These are phyloP conservation scores for Coenobita brevimanus DNA, from an alignment of 1,140 invertebrate species.

Conservation along the genomic window DNA sequence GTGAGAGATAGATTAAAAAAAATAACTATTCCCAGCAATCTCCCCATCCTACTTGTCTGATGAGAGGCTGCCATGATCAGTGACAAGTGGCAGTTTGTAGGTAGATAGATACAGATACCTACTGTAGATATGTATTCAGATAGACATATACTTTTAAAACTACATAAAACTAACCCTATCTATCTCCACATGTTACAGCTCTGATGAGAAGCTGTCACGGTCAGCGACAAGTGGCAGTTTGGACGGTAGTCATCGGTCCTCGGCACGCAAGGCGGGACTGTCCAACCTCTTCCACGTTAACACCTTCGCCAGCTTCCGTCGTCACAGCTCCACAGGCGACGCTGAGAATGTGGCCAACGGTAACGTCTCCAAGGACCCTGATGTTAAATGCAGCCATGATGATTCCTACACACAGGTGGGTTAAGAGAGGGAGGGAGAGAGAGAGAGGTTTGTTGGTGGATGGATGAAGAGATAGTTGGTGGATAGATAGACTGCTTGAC, in stretches of 20 bases:
- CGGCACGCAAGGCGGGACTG: slow-evolving; percentile 49
- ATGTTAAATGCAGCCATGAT: slow-evolving; percentile 13
- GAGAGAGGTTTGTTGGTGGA: too few relatives aligned
- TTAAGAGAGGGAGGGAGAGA: neutral
- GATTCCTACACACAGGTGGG: slow-evolving; percentile 59
- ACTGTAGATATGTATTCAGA: too few relatives aligned
- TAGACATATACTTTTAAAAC: too few relatives aligned
- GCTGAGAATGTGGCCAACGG: slow-evolving; percentile 45
- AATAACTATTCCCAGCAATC: too few relatives aligned
- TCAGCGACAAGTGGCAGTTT: slow-evolving; percentile 42
- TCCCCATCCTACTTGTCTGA: too few relatives aligned
- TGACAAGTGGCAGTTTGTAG: too few relatives aligned
- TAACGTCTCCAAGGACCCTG: slow-evolving; percentile 46
- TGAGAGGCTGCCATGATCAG: too few relatives aligned
- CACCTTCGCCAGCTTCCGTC: slow-evolving; percentile 54
- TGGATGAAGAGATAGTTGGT: too few relatives aligned
- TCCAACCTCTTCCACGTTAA: slow-evolving; percentile 61
- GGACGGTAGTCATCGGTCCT: slow-evolving; percentile 39
- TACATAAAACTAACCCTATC: neutral
- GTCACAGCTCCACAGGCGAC: slow-evolving; percentile 53
- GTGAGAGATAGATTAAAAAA: too few relatives aligned
- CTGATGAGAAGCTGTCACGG: slow-evolving; percentile 41
- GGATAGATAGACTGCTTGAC: too few relatives aligned
- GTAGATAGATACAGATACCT: too few relatives aligned
- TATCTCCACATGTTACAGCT: slow-evolving; percentile 12